phyloP scores from a whole-genome alignment of 1,140 invertebrate genomes.

The Sogatella furcifera region DNA sequence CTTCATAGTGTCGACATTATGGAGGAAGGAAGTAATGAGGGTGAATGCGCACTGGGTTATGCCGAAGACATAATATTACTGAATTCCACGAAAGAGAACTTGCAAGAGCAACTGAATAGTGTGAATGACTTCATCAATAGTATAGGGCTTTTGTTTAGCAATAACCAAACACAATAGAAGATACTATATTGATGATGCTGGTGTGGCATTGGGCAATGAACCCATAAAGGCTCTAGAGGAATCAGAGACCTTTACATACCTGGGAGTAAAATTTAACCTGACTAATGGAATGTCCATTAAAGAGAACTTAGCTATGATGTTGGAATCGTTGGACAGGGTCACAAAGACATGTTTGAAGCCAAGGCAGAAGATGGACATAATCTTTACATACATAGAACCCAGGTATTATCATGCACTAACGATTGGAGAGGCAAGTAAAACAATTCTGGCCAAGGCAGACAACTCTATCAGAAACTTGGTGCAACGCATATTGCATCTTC shows the following conservation, averaged over 20 bases:
- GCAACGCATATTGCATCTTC: conserved; percentile 12
- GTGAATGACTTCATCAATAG: too few species aligned
- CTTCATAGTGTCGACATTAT: too few species aligned
- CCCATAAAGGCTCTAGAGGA: too few species aligned
- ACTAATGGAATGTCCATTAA: not conserved
- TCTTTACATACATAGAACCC: conserved; percentile 5
- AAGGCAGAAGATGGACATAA: conserved; percentile 9
- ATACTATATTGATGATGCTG: too few species aligned
- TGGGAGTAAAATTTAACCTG: conserved; percentile 13
- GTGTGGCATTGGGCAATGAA: too few species aligned
- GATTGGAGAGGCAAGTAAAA: not conserved
- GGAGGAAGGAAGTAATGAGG: too few species aligned
- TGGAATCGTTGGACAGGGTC: conserved; percentile 1
- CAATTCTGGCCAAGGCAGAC: not conserved
- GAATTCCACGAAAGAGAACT: too few species aligned
- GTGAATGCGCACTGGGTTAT: too few species aligned
- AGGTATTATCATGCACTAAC: not conserved
- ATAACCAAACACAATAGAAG: too few species aligned
- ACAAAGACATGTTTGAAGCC: conserved; percentile 4
- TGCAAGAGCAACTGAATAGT: too few species aligned
- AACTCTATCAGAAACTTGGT: not conserved
- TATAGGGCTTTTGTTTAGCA: too few species aligned
- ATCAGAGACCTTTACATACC: conserved; percentile 11
- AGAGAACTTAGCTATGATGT: not conserved
- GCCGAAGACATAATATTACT: too few species aligned